Evolutionary conservation across 2,888 invertebrate genomes (phyloP).

Genomic region (Sialis lutaria): DNA sequence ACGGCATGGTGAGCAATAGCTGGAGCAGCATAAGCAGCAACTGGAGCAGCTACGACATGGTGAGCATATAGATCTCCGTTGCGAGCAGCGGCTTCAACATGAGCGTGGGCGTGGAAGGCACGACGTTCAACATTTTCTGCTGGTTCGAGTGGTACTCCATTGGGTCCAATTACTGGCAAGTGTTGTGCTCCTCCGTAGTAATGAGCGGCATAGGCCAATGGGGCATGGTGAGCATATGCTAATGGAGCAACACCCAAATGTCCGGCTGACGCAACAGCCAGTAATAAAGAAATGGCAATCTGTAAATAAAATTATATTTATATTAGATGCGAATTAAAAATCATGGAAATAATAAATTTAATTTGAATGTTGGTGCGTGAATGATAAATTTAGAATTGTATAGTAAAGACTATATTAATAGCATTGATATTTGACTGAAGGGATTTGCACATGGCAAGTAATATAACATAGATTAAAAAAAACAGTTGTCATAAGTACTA

Average conservation of each 20-base stretch:
- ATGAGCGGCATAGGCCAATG: neutral
- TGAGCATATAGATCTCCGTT: slow-evolving; percentile 1
- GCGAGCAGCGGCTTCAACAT: neutral
- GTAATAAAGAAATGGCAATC: slow-evolving; percentile 4
- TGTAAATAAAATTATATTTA: neutral
- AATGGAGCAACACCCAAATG: slow-evolving; percentile 4
- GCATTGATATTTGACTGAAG: too few species aligned
- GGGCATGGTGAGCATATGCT: neutral
- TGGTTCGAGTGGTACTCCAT: slow-evolving; percentile 3
- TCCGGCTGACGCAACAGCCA: neutral
- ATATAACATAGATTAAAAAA: too few species aligned
- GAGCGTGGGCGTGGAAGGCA: slow-evolving; percentile 1
- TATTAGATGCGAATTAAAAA: neutral
- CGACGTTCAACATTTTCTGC: slow-evolving; percentile 1
- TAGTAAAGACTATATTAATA: too few species aligned
- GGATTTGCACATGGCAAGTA: too few species aligned
- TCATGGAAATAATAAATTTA: too few species aligned
- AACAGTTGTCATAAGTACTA: too few species aligned
- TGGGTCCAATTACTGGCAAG: slow-evolving; percentile 1
- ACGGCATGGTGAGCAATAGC: neutral
- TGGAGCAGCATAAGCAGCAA: neutral
- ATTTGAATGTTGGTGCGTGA: too few species aligned
- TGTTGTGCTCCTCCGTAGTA: neutral
- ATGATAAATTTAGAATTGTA: too few species aligned
- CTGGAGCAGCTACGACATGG: neutral